phyloP scores from a whole-genome alignment of 2,797 vertebrate genomes.

The Heterohyrax brucei region DNA sequence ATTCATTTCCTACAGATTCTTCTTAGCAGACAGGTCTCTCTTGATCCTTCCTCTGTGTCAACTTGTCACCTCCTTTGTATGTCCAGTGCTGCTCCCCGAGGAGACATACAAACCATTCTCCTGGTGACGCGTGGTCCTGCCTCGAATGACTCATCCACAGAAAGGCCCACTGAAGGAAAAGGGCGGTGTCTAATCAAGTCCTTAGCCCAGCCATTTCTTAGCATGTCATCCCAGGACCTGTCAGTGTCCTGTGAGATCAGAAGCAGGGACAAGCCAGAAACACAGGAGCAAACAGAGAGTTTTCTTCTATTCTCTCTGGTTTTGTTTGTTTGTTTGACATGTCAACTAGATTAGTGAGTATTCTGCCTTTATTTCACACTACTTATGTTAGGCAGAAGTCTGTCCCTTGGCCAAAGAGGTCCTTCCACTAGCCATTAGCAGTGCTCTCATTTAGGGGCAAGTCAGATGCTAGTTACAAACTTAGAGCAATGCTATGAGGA shows the following conservation, averaged over 20 bases:
- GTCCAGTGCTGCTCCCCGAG: background rate
- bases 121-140: slow-evolving; percentile 1
- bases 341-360: background rate
- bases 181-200: background rate
- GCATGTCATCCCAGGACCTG: background rate
- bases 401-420: background rate
- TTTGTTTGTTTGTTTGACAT: slow-evolving; percentile 15
- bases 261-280: background rate
- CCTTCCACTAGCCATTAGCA: background rate
- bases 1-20: slow-evolving; percentile 54
- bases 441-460: background rate
- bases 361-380: slow-evolving; percentile 18
- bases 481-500: background rate
- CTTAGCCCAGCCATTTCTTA: background rate
- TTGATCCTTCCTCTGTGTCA: background rate
- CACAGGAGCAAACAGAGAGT: background rate
- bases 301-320: background rate
- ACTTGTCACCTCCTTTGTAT: slow-evolving; percentile 6
- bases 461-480: background rate
- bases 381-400: background rate
- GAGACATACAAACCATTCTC: slow-evolving; percentile 11
- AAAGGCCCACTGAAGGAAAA: background rate
- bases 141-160: slow-evolving; percentile 3
- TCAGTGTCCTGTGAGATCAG: background rate
- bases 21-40: slow-evolving; percentile 40